These are phyloP conservation scores for Keiferia lycopersicella DNA, from an alignment of 2,888 invertebrate genomes.

Conservation along the genomic window DNA sequence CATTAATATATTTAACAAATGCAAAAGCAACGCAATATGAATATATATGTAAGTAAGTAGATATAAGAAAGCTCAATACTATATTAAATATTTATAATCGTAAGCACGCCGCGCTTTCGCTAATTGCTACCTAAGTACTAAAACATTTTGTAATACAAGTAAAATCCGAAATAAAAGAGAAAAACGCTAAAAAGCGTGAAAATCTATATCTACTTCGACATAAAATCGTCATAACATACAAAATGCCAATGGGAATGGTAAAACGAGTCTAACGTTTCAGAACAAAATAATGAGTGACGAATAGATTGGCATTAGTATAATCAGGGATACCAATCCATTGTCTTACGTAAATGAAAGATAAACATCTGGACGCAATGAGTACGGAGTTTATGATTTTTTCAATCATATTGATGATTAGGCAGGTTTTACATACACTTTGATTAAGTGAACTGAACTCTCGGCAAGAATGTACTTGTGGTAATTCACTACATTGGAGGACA, in stretches of 20 bases:
- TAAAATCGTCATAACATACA: conserved; percentile 21
- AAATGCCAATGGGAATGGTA: conserved; percentile 21
- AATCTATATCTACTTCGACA: conserved; percentile 18
- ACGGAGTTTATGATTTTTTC: too few species aligned
- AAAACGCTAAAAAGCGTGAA: conserved; percentile 29
- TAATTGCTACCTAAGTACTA: conserved; percentile 56
- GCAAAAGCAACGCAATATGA: conserved; percentile 57
- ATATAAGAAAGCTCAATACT: conserved; percentile 48
- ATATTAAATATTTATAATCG: conserved; percentile 34
- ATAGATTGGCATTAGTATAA: too few species aligned
- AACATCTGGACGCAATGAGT: too few species aligned
- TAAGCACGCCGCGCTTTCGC: conserved; percentile 51
- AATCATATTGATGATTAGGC: background rate
- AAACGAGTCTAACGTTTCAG: conserved; percentile 1
- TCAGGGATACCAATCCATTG: too few species aligned
- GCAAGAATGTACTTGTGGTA: conserved; percentile 12
- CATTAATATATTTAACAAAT: conserved; percentile 47
- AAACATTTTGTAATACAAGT: background rate
- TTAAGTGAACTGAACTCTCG: background rate
- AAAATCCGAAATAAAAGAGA: background rate
- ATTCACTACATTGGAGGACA: conserved; percentile 7
- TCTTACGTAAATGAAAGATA: too few species aligned
- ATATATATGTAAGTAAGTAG: background rate
- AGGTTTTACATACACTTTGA: background rate
- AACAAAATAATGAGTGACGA: too few species aligned